Evolutionary conservation across 2,797 vertebrate species (phyloP), one percentile per base, ranked within the genome.

Genomic region (Botia kubotai): DNA sequence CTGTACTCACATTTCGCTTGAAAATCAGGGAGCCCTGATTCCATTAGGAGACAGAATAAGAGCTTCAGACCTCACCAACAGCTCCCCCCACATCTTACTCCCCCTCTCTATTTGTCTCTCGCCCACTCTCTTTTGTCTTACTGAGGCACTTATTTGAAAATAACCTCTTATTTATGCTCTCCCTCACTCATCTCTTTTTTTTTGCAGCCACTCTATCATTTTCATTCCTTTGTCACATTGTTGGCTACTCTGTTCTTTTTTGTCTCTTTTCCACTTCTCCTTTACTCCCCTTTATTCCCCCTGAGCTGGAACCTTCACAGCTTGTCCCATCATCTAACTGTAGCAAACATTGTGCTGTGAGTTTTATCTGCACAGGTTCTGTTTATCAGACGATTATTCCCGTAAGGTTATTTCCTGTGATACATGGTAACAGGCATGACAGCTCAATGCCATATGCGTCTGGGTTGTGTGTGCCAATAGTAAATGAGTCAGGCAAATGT

Each of bases 161-260:
- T 85, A 86, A 80, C 72, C 75, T 81, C 82, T 82, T 82, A 83
- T 82, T 84, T 84, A 84, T 79, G 77, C 53, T 67, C 55, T 73
- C 76, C 75, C 63, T 83, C 82, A 79, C 83, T 83, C 75, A 71
- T 83, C 80, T 75, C 76, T 79, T 82, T 83, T 57, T 80, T 83
- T 69, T 85, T 81, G 57, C 83, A 68, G 52, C 19, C 53, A 81
- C 83, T 73, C 81, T 70, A 48, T 79, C 67, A 83, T 71, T 74
- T 76, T 79, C 68, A 82, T 71, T 77, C 57, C 57, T 82, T 66
- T 79, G 81, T 85, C 75, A 55, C 83, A 83, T 80, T 81, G 60
- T 67, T 75, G 63, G 57, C 63, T 69, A 33, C 57, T 73, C 71
- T 55, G 13, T 36, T 48, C 39, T 65, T 48, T 76, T 26, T 57